A percentile compares a stretch with the other conserved stretches of the same genome.
Conservation (phyloP, 2,797 vertebrate genomes). For the Spatula clypeata region DNA sequence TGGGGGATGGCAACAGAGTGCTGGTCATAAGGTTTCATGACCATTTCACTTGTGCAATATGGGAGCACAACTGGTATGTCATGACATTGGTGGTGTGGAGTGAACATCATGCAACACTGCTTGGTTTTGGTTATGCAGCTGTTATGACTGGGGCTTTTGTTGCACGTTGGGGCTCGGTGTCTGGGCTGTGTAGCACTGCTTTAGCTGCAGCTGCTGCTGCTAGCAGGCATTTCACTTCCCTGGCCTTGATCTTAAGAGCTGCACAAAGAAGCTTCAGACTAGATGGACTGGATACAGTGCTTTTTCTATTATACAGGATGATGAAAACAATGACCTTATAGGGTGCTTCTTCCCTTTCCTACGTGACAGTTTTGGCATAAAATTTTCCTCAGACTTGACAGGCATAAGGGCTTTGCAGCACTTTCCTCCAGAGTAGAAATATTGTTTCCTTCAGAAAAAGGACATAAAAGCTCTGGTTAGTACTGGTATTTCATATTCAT, state of each 20-base stretch:
- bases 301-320: neutral
- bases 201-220: neutral
- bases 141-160: rapidly evolving
- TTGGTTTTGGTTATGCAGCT: neutral
- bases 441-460: neutral
- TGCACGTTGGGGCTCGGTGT: neutral
- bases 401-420: neutral
- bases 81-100: neutral
- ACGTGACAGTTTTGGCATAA: rapidly evolving
- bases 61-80: rapidly evolving
- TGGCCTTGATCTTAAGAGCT: neutral
- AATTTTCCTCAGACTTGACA: neutral
- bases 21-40: neutral
- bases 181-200: neutral
- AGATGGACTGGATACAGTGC: neutral
- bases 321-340: neutral
- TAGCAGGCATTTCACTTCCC: neutral
- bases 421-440: neutral
- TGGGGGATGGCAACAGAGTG: neutral
- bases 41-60: neutral
- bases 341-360: neutral
- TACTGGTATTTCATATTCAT: neutral
- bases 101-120: neutral
- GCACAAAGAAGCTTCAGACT: neutral
- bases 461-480: neutral